These are phyloP conservation scores for Scaptomyza tumidula DNA, from an alignment of 2,888 invertebrate genomes.

Conservation along the genomic window DNA sequence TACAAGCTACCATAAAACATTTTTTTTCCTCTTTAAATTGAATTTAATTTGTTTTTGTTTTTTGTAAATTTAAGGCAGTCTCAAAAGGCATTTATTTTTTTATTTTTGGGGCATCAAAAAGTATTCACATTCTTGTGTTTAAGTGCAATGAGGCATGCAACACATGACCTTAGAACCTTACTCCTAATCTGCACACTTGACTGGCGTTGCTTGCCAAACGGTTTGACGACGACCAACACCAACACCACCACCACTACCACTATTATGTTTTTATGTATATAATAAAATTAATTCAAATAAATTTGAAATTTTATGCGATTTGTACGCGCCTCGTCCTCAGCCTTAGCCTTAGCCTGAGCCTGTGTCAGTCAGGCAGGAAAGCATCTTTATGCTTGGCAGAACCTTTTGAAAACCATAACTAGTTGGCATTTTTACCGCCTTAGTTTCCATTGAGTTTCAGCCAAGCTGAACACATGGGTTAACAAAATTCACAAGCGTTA, in stretches of 20 bases:
- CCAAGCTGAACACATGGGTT: conserved; percentile 40
- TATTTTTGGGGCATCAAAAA: conserved; percentile 17
- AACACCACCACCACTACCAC: neutral
- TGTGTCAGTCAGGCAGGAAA: neutral
- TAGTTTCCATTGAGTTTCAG: conserved; percentile 47
- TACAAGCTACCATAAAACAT: conserved; percentile 1
- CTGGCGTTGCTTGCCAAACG: conserved; percentile 22
- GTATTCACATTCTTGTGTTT: conserved; percentile 29
- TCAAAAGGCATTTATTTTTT: neutral
- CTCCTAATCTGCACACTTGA: conserved; percentile 34
- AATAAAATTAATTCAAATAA: conserved; percentile 55
- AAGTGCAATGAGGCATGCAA: conserved; percentile 44
- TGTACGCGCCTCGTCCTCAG: conserved; percentile 19
- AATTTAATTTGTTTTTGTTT: conserved; percentile 6
- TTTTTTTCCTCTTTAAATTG: conserved; percentile 1
- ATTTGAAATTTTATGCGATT: conserved; percentile 47
- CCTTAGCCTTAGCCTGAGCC: neutral
- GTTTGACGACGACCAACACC: neutral
- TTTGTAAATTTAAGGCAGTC: neutral
- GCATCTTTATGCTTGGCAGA: conserved; percentile 24
- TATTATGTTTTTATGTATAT: conserved; percentile 23
- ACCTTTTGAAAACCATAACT: conserved; percentile 34
- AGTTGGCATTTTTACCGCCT: conserved; percentile 31
- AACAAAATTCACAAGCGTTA: conserved; percentile 11
- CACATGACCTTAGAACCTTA: conserved; percentile 8